Evolutionary conservation across 1,140 invertebrate genomes (phyloP).

Genomic region (Trichogramma pretiosum): DNA sequence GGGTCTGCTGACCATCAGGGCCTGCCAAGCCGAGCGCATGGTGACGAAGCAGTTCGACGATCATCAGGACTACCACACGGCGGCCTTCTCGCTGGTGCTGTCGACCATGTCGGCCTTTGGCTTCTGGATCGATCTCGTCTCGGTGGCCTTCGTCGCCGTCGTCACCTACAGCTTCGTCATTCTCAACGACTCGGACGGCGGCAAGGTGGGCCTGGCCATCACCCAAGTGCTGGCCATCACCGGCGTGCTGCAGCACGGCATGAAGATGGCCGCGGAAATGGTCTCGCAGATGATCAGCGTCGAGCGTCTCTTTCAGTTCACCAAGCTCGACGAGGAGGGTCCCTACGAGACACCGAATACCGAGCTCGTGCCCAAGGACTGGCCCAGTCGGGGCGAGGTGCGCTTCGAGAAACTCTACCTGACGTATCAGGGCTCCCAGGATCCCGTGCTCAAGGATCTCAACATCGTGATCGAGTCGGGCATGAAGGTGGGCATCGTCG

Average conservation of each 20-base stretch:
- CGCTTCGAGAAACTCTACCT: conserved; percentile 55
- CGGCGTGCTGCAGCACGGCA: conserved; percentile 74
- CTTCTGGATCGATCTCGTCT: conserved; percentile 70
- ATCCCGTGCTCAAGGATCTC: conserved; percentile 26
- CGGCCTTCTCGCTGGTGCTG: conserved; percentile 63
- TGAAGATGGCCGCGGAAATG: conserved; percentile 63
- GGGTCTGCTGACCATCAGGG: conserved; percentile 73
- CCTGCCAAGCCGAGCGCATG: conserved; percentile 56
- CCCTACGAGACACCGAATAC: conserved; percentile 3
- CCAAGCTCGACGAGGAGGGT: conserved; percentile 53
- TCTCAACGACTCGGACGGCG: conserved; percentile 34
- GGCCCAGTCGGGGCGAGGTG: conserved; percentile 50
- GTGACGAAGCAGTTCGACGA: conserved; percentile 66
- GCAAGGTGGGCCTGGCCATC: conserved; percentile 67
- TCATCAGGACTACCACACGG: conserved; percentile 54
- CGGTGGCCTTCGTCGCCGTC: conserved; percentile 55
- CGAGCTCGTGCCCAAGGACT: neutral
- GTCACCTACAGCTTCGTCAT: conserved; percentile 68
- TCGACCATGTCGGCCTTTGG: conserved; percentile 68
- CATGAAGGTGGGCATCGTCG: conserved; percentile 58
- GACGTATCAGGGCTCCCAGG: conserved; percentile 40
- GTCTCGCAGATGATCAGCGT: conserved; percentile 76
- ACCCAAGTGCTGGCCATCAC: conserved; percentile 67
- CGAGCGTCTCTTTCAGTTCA: conserved; percentile 70
- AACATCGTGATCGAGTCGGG: conserved; percentile 35